Percentiles rank a stretch among this genome's conserved stretches.
Conservation (phyloP, 2,888 invertebrate genomes). For the Cartodere bifasciata region DNA sequence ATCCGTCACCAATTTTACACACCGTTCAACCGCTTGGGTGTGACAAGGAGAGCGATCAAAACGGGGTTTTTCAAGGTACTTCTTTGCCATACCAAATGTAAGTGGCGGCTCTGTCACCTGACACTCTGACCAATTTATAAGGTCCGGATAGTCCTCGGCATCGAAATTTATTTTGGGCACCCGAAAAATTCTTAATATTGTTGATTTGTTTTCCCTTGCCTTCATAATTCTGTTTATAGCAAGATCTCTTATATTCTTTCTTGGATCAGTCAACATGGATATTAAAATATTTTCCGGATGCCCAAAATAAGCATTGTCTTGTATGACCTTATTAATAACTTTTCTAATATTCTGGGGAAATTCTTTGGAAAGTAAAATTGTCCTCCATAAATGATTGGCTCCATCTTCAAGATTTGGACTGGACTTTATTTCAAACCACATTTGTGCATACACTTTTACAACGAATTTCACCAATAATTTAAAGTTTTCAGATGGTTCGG, state of each 20-base stretch:
- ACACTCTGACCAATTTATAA: too few relatives aligned
- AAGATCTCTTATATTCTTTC: constrained; percentile 2
- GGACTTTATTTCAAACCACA: constrained; percentile 4
- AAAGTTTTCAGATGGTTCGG: constrained; percentile 3
- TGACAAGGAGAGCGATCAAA: too few relatives aligned
- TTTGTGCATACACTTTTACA: constrained; percentile 3
- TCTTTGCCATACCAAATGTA: too few relatives aligned
- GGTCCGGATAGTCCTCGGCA: too few relatives aligned
- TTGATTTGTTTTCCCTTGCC: constrained; percentile 1
- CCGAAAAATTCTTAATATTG: neutral
- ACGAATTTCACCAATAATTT: constrained; percentile 1
- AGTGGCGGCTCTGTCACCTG: neutral
- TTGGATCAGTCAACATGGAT: constrained; percentile 2
- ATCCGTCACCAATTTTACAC: constrained; percentile 13
- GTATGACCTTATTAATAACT: constrained; percentile 2
- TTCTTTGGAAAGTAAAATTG: constrained; percentile 1
- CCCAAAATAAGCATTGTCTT: too few relatives aligned
- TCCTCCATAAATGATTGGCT: neutral
- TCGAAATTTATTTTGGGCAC: constrained; percentile 1
- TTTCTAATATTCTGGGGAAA: neutral
- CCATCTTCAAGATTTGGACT: neutral
- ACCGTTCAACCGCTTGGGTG: constrained; percentile 13
- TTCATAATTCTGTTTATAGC: constrained; percentile 1
- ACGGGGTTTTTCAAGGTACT: too few relatives aligned
- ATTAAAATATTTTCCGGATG: constrained; percentile 6